phyloP scores from a whole-genome alignment of 2,888 invertebrate species.

The Rhingia rostrata region DNA sequence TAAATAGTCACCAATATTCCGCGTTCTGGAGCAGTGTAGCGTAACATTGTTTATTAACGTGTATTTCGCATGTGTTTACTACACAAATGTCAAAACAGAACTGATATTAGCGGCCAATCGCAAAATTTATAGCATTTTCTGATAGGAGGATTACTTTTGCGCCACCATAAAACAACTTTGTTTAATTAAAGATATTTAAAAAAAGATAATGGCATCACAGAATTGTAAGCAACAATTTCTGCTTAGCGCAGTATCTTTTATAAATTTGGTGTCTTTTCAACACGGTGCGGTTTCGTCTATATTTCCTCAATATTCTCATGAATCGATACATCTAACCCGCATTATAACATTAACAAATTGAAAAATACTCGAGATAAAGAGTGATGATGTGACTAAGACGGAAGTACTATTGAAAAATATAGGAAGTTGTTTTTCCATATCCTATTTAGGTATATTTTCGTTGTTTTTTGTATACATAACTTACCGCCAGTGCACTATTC shows the following conservation, averaged over 20 bases:
- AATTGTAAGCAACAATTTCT: slow-evolving; percentile 49
- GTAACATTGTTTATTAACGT: no score
- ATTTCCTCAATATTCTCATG: slow-evolving; percentile 39
- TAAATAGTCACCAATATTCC: no score
- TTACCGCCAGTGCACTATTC: slow-evolving; percentile 12
- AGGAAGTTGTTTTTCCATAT: slow-evolving; percentile 64
- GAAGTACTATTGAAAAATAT: slow-evolving; percentile 36
- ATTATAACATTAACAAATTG: slow-evolving; percentile 29
- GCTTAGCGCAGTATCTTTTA: background rate
- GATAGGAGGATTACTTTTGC: no score
- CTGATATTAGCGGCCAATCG: no score
- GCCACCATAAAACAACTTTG: slow-evolving; percentile 54
- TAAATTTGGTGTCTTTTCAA: background rate
- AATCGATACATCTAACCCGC: slow-evolving; percentile 36
- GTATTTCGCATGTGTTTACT: no score
- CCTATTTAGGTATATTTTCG: slow-evolving; percentile 47
- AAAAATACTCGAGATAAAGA: slow-evolving; percentile 14
- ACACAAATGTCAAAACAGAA: no score
- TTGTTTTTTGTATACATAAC: slow-evolving; percentile 42
- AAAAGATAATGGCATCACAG: slow-evolving; percentile 60
- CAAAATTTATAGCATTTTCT: no score
- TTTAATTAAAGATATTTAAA: slow-evolving; percentile 70
- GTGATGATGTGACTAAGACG: slow-evolving; percentile 12
- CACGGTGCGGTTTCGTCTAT: slow-evolving; percentile 8
- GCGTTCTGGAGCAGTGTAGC: no score